Base-by-base conservation (phyloP, 2,797 vertebrate genomes). In the Scolopax rusticola region DNA sequence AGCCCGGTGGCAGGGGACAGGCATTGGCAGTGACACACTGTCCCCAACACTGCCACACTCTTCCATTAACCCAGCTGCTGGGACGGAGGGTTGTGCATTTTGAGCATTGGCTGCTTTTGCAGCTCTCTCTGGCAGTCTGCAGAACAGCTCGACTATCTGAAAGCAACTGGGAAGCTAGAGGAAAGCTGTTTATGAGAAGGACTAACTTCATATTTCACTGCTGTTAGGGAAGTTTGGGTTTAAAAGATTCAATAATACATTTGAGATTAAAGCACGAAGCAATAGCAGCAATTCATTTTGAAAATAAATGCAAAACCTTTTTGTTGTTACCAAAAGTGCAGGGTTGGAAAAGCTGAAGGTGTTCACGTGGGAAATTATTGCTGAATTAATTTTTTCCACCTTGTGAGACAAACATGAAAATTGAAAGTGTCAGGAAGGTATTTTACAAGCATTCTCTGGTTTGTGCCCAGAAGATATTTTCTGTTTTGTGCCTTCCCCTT, bases 11-110 rank as follows among this genome's bases (percentile, higher is more conserved):
- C 54, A 51, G 74, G 25, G n/a, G 25, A 27, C 3, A 12, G 27
- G 27, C 71, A 74, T 15, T 2, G 0, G 36, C 57, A 59, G 57
- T 5, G 6, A 43, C 27, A 38, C 21, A 15, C 36, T 30, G 41
- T 27, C 17, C 36, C 53, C 86, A 38, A 12, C 32, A 2, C 10
- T 2, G 0, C 30, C 8, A 1, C 0, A 0, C 3, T 1, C 5
- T 17, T 40, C 28, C 13, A 9, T 15, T 32, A 38, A 17, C 9
- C 20, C 53, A 30, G 25, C 63, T 27, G 41, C 54, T 1, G 0
- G 51, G 33, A 60, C 47, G 40, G 18, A 36, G 48, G 14, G 19
- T 17, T 74, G 12, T 5, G 63, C 51, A 28, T 78, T 74, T 56
- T 0, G 0, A 65, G n/a, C 45, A 20, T 2, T 4, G 51, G 27